Percentiles rank a stretch among this genome's conserved stretches.
These are phyloP conservation scores for Junonia oenone DNA, from an alignment of 2,888 invertebrate species.

Conservation along the genomic window DNA sequence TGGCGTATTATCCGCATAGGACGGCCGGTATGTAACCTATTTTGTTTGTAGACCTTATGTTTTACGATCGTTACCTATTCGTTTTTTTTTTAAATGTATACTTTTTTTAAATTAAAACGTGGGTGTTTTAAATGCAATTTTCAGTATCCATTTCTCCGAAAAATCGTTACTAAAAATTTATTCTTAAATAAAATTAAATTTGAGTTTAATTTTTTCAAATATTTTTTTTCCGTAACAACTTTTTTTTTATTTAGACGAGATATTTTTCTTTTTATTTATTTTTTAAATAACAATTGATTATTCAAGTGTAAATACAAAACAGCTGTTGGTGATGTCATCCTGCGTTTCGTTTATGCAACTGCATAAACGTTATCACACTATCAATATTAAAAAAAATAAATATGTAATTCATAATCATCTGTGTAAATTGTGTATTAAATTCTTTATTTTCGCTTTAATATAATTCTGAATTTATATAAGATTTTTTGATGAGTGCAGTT, in stretches of 20 bases:
- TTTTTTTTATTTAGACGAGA: neutral
- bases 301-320: slow-evolving; percentile 28
- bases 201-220: neutral
- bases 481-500: too few relatives aligned
- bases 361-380: neutral
- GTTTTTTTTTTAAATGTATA: neutral
- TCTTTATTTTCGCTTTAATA: too few relatives aligned
- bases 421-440: too few relatives aligned
- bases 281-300: neutral
- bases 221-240: neutral
- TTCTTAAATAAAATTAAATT: too few relatives aligned
- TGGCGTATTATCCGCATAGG: slow-evolving; percentile 55
- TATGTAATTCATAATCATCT: neutral
- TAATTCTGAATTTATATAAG: too few relatives aligned
- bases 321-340: slow-evolving; percentile 37
- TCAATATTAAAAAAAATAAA: neutral
- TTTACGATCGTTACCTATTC: neutral
- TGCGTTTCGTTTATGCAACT: slow-evolving; percentile 30
- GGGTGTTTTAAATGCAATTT: neutral
- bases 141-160: too few relatives aligned
- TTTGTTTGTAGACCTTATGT: neutral
- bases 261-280: neutral
- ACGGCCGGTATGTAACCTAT: slow-evolving; percentile 49
- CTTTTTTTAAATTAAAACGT: neutral
- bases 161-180: too few relatives aligned